Evolutionary conservation across 1,140 invertebrate species (phyloP).

Genomic region (Papilio polyxenes): DNA sequence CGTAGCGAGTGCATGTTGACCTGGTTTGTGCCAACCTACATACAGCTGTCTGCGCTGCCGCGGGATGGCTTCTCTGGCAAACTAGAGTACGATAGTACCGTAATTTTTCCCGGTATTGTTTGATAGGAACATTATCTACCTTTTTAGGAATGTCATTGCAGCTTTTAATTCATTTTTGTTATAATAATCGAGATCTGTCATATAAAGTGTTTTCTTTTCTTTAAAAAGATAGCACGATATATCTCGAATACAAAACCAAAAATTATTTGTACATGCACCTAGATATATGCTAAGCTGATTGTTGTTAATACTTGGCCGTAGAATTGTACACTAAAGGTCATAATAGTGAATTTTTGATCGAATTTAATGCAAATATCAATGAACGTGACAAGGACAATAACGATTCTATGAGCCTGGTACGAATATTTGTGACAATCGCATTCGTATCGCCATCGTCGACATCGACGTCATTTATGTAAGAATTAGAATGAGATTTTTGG

Average conservation of each 20-base stretch:
- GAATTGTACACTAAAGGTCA: no score
- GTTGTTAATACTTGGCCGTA: no score
- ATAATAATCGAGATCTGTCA: not conserved
- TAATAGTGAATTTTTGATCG: no score
- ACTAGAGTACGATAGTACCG: not conserved
- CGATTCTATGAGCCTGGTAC: no score
- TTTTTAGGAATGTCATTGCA: not conserved
- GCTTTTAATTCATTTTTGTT: not conserved
- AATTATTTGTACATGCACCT: no score
- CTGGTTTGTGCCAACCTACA: constrained; percentile 18
- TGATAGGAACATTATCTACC: not conserved
- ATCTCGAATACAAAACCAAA: not conserved
- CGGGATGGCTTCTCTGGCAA: constrained; percentile 15
- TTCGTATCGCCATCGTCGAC: no score
- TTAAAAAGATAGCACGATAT: not conserved
- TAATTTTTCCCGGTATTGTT: constrained; percentile 3
- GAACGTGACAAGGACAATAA: no score
- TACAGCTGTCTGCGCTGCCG: not conserved
- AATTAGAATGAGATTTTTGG: no score
- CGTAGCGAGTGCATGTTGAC: constrained; percentile 17
- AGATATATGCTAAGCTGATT: no score
- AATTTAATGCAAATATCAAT: no score
- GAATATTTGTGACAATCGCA: no score
- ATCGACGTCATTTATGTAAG: no score
- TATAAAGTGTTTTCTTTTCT: not conserved